These are phyloP conservation scores for Columba livia DNA, from an alignment of 2,113 vertebrate species.

Conservation along the genomic window DNA sequence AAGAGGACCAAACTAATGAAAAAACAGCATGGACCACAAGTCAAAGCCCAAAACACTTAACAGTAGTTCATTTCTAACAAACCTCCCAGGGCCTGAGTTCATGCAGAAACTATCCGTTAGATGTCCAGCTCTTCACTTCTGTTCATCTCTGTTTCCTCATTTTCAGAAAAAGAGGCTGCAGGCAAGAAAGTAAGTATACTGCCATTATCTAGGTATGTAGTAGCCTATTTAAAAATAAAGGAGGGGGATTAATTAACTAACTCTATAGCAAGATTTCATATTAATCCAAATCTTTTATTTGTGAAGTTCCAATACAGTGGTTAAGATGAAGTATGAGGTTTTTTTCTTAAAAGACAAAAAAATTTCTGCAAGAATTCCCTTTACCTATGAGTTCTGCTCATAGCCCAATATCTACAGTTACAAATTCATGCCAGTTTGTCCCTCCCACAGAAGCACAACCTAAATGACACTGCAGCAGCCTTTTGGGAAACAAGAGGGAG, in stretches of 20 bases:
- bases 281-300: not conserved
- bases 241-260: fast-evolving
- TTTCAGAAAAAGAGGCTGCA: not conserved
- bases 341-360: not conserved
- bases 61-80: not conserved
- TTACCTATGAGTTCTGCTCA: not conserved
- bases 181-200: not conserved
- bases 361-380: not conserved
- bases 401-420: not conserved
- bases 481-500: not conserved
- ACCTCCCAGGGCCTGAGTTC: not conserved
- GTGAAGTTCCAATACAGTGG: not conserved
- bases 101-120: not conserved
- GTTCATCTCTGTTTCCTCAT: not conserved
- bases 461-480: not conserved
- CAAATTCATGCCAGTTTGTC: not conserved
- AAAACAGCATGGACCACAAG: not conserved
- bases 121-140: not conserved
- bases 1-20: not conserved
- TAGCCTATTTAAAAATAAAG: not conserved
- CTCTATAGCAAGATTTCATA: not conserved
- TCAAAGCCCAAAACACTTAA: not conserved
- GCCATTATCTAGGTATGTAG: not conserved
- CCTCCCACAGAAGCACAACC: not conserved
- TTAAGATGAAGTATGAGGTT: not conserved